A percentile compares a stretch with the other conserved stretches of the same genome.
Evolutionary conservation across 1,140 invertebrate species (phyloP).

Genomic region (Phocides pigmalion): DNA sequence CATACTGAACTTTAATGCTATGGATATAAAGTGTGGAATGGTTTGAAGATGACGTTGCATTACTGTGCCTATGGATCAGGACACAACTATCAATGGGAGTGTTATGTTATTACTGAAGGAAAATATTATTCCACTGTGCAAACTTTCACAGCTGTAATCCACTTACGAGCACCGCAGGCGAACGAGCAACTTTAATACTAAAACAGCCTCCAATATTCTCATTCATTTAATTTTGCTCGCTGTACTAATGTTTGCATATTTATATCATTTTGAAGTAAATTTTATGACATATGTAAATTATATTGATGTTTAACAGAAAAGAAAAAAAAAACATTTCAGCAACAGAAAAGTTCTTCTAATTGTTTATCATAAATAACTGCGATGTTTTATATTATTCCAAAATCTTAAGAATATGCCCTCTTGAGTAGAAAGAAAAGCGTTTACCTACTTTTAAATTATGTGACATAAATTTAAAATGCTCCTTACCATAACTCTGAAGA

Average conservation of each 20-base stretch:
- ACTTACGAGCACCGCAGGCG: slow-evolving; percentile 9
- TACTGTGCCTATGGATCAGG: neutral
- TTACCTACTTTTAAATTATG: too few species aligned
- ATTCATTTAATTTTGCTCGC: neutral
- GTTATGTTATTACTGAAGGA: slow-evolving; percentile 16
- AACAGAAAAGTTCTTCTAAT: too few species aligned
- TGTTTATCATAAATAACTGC: too few species aligned
- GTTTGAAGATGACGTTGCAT: neutral
- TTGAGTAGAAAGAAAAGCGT: too few species aligned
- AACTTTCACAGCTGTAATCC: slow-evolving; percentile 16
- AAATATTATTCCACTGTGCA: slow-evolving; percentile 23
- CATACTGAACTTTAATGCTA: slow-evolving; percentile 31
- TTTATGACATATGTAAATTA: too few species aligned
- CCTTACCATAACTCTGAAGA: too few species aligned
- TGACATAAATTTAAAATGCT: too few species aligned
- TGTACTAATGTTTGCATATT: neutral
- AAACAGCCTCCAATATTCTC: neutral
- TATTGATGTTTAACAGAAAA: too few species aligned
- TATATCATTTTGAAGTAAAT: too few species aligned
- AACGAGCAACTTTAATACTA: slow-evolving; percentile 12
- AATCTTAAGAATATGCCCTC: too few species aligned
- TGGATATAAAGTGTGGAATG: slow-evolving; percentile 34
- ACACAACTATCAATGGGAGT: neutral
- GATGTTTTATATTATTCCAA: too few species aligned
- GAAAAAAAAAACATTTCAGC: too few species aligned